Conservation (phyloP, 35 echinoderm and acorn worm species). For the Eucidaris tribuloides region DNA sequence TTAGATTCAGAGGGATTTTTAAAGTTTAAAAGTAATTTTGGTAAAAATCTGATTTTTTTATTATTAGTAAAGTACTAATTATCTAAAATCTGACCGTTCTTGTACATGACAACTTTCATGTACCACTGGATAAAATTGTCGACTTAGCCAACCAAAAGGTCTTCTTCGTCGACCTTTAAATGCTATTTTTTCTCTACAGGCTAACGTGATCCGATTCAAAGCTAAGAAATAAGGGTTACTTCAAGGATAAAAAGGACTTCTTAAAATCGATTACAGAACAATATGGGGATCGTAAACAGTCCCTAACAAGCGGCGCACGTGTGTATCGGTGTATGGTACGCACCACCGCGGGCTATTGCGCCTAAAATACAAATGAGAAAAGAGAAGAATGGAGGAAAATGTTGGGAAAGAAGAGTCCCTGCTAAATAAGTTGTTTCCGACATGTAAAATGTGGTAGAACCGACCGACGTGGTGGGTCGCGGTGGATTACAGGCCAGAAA, state of each 20-base stretch:
- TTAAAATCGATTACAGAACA: slow-evolving; percentile 10
- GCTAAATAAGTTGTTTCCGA: slow-evolving; percentile 18
- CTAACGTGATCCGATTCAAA: no score
- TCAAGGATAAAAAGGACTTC: not conserved
- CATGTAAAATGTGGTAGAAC: not conserved
- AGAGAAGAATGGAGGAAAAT: not conserved
- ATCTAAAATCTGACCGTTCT: not conserved
- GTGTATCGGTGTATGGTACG: not conserved
- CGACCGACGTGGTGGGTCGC: not conserved
- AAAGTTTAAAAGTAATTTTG: no score
- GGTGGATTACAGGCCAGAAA: not conserved
- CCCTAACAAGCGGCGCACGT: not conserved
- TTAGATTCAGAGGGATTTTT: no score
- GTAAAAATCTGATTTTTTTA: no score
- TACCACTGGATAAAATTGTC: not conserved
- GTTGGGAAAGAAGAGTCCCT: not conserved
- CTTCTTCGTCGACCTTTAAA: not conserved
- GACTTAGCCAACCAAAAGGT: not conserved
- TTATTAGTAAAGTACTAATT: no score
- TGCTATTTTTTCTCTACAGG: not conserved
- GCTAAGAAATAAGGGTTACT: no score
- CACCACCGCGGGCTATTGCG: not conserved
- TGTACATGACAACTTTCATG: not conserved
- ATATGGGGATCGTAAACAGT: slow-evolving; percentile 10
- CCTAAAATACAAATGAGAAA: not conserved